These are phyloP conservation scores for Drosophila cracens DNA, from an alignment of 2,888 invertebrate genomes.

Conservation along the genomic window DNA sequence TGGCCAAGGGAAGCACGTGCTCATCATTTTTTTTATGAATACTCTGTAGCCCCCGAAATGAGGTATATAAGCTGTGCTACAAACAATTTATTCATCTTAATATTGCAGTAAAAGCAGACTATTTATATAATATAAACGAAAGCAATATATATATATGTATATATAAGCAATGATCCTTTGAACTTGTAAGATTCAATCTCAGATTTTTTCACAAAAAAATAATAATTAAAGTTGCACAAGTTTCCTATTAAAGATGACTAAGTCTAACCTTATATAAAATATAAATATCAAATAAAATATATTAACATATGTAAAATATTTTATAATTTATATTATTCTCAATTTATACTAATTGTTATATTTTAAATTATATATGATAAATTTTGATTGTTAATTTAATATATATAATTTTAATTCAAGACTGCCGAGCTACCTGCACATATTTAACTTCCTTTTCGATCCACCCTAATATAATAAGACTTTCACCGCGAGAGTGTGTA, in stretches of 20 bases:
- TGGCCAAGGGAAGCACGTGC: conserved; percentile 63
- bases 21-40: conserved; percentile 37
- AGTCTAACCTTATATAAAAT: accelerated
- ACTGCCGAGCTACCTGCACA: not conserved
- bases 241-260: not conserved
- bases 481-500: not conserved
- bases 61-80: not conserved
- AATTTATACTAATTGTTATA: not conserved
- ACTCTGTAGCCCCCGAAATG: not conserved
- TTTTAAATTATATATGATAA: no score
- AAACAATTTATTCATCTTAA: not conserved
- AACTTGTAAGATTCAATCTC: accelerated
- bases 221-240: not conserved
- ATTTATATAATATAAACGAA: not conserved
- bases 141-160: not conserved
- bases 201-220: not conserved
- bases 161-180: not conserved
- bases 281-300: not conserved
- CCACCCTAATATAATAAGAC: not conserved
- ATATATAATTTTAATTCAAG: not conserved
- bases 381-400: not conserved
- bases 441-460: no score
- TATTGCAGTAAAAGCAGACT: not conserved
- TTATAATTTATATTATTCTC: not conserved
- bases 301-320: not conserved